Base-by-base conservation (phyloP, 37 sponge, comb jelly and placozoan genomes). In the Crambe crambe region DNA sequence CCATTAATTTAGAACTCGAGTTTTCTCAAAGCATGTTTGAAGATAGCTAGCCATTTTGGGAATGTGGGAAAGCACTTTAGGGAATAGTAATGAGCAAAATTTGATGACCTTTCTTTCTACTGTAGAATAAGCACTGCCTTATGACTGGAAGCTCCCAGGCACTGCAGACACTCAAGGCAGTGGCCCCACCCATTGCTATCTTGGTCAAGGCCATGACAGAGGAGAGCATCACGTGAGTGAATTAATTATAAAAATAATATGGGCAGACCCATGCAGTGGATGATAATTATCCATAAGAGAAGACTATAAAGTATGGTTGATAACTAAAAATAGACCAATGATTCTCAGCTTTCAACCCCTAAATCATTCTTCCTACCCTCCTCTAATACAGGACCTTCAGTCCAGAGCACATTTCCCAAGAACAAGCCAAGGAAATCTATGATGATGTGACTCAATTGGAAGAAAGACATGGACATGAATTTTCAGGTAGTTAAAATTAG, bases 191-290 rank as follows among this genome's bases (percentile, higher is more conserved):
- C 43, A 86, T 92, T 1, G 68, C 85, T 29, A 75, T 92, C 3
- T 56, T 92, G 21, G 51, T 92, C 56, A 92, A 92, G 68, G 88
- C 88, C 34, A 80, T 78, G 75, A 70, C 83, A 26, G 73, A 56
- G 1, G 92, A 92, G 35, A 92, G 92, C 81, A 92, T 92, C 64
- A 91, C 65, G 91, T 91, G 23, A 82, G 77, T 31, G 23, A 37
- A n/a, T n/a, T n/a, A n/a, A n/a, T n/a, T n/a, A n/a, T n/a, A n/a
- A n/a, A n/a, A n/a, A n/a, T n/a, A 62, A n/a, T n/a, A n/a, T n/a
- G n/a, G n/a, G n/a, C n/a, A n/a, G n/a, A n/a, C n/a, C n/a, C n/a
- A n/a, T n/a, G n/a, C n/a, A n/a, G n/a, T n/a, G n/a, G 51, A 47
- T 47, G 51, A 47, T 6, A 47, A 15, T 47, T 15, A 12, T 15